Evolutionary conservation across 2,113 vertebrate species (phyloP).

Genomic region (Corydoras maculifer): DNA sequence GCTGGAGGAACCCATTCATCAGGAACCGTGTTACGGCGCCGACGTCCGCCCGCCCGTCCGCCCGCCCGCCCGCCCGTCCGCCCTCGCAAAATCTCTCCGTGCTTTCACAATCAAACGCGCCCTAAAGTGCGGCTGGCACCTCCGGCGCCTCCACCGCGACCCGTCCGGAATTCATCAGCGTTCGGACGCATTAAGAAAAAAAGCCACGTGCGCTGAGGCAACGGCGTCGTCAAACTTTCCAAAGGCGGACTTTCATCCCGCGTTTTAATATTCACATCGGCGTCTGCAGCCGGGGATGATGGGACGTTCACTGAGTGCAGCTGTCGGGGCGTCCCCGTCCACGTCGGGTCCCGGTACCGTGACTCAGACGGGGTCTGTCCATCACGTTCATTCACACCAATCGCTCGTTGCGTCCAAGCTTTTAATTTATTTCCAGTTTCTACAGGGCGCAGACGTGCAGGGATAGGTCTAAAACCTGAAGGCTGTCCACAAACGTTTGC

Average conservation of each 20-base stretch:
- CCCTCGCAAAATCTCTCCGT: background rate
- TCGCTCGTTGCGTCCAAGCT: too few species aligned
- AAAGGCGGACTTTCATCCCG: conserved; percentile 5
- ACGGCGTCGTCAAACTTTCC: background rate
- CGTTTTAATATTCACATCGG: conserved; percentile 3
- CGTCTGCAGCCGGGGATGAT: background rate
- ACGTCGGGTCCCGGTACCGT: too few species aligned
- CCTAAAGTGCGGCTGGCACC: conserved; percentile 42
- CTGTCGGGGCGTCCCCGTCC: background rate
- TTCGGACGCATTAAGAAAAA: background rate
- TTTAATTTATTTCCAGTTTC: too few species aligned
- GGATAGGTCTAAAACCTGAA: too few species aligned
- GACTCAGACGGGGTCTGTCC: too few species aligned
- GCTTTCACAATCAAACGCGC: conserved; percentile 26
- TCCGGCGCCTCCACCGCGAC: conserved; percentile 12
- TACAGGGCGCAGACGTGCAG: too few species aligned
- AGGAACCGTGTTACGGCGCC: conserved; percentile 8
- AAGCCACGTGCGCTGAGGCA: background rate
- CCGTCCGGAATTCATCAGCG: conserved; percentile 42
- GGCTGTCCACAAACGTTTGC: too few species aligned
- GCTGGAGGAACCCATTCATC: background rate
- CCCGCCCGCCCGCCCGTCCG: too few species aligned
- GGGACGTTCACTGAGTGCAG: conserved; percentile 3
- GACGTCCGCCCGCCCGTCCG: background rate
- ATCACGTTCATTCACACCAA: too few species aligned